phyloP scores from a whole-genome alignment of 2,888 invertebrate species.

The Ophion ventricosus region DNA sequence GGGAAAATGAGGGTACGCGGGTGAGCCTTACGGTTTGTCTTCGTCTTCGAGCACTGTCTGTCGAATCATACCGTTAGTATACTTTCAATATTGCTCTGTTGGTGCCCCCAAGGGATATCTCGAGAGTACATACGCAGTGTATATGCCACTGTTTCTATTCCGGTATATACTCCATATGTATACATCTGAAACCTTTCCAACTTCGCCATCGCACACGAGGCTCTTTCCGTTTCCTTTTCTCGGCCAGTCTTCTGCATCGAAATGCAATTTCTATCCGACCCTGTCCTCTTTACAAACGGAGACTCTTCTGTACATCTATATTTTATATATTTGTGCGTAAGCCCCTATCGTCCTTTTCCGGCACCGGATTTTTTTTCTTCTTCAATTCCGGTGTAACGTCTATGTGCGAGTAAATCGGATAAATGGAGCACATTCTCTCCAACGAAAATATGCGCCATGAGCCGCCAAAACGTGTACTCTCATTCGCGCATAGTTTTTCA shows the following conservation, averaged over 20 bases:
- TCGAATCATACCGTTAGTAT: conserved; percentile 68
- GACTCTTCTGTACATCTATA: conserved; percentile 4
- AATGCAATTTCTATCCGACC: conserved; percentile 59
- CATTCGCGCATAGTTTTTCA: too few relatives aligned
- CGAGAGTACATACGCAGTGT: conserved; percentile 51
- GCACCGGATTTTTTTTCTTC: neutral
- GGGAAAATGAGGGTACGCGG: conserved; percentile 31
- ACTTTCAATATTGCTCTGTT: conserved; percentile 73
- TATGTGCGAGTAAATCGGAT: too few relatives aligned
- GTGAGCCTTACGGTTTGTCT: conserved; percentile 5
- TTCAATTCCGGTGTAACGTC: neutral
- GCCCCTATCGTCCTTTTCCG: too few relatives aligned
- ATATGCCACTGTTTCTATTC: conserved; percentile 23
- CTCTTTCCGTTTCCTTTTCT: conserved; percentile 45
- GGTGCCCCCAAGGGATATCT: conserved; percentile 69
- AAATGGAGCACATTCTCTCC: too few relatives aligned
- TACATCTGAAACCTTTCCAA: conserved; percentile 9
- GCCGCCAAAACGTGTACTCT: too few relatives aligned
- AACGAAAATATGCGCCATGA: too few relatives aligned
- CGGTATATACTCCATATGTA: conserved; percentile 25
- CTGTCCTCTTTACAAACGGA: conserved; percentile 23
- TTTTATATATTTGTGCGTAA: neutral
- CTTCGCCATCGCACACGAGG: conserved; percentile 27
- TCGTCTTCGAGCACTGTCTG: conserved; percentile 25
- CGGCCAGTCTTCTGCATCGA: conserved; percentile 41